Base-by-base conservation (phyloP, 2,888 invertebrate genomes). In the Ypsolopha sequella region DNA sequence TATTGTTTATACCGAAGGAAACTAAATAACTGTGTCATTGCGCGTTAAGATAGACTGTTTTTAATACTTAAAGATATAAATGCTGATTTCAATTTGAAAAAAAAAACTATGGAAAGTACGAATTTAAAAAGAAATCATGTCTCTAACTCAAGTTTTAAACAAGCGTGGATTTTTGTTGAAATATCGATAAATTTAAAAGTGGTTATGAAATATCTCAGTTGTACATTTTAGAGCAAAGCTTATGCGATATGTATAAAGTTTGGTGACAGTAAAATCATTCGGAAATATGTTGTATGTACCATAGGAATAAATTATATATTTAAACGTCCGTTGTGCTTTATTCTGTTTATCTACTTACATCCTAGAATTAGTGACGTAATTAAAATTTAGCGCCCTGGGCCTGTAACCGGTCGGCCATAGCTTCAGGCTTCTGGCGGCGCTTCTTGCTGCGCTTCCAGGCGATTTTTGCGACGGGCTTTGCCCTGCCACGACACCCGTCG, bases 251-350 rank as follows among this genome's bases (percentile, higher is more conserved):
- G 24, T 51, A 43, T 55, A 58, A 57, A 55, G 57, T 60, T 61
- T 54, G 56, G 55, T 58, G 58, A 61, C 58, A 59, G 60, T 65
- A 73, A 24, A 73, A 79, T 79, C 81, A 80, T 81, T 80, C 71
- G 69, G 66, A 74, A 76, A 74, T 39, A 77, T 69, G 68, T 70
- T 46, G 46, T 51, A 46, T 80, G 84, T 85, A 85, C 80, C 76
- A 85, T 85, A 84, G 77, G 73, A 84, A 85, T 85, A 85, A 86
- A 86, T 86, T 84, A 86, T 84, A 81, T 86, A 85, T 84, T 84
- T 82, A 85, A 85, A 79, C 63, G 45, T 45, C 45, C 2, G 6
- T 43, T 13, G 43, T 11, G 11, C 14, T 43, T 43, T 38, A 38
- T 24, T 24, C 4, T 24, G 4, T n/a, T n/a, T n/a, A n/a, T n/a